phyloP scores from a whole-genome alignment of 2,888 invertebrate species.

The Limnephilus rhombicus region DNA sequence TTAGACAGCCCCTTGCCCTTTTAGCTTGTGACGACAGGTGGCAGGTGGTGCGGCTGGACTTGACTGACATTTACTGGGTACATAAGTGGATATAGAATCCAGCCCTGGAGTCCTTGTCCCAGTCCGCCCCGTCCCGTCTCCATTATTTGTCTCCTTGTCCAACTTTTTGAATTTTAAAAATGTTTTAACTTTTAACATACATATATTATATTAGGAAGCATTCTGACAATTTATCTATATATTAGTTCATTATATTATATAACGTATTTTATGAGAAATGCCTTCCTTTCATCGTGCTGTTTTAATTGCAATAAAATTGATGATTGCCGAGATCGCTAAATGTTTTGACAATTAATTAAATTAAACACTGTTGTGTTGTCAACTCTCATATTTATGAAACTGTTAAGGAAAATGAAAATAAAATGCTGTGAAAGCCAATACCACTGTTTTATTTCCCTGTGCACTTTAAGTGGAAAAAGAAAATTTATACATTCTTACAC shows the following conservation, averaged over 20 bases:
- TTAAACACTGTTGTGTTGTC: slow-evolving; percentile 66
- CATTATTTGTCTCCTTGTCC: slow-evolving; percentile 59
- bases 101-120: neutral
- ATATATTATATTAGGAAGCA: slow-evolving; percentile 65
- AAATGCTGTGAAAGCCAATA: slow-evolving; percentile 65
- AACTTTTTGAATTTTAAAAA: slow-evolving; percentile 60
- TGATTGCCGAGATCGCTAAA: slow-evolving; percentile 63
- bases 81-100: slow-evolving; percentile 9
- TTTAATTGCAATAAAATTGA: slow-evolving; percentile 67
- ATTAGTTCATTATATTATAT: slow-evolving; percentile 57
- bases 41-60: slow-evolving; percentile 55
- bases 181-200: slow-evolving; percentile 65
- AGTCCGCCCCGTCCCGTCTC: slow-evolving; percentile 55
- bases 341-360: slow-evolving; percentile 66
- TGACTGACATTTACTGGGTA: slow-evolving; percentile 24
- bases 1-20: slow-evolving; percentile 61
- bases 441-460: slow-evolving; percentile 40
- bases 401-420: slow-evolving; percentile 67
- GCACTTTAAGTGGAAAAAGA: neutral
- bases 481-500: neutral
- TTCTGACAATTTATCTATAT: slow-evolving; percentile 63
- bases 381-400: slow-evolving; percentile 67
- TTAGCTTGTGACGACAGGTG: slow-evolving; percentile 64
- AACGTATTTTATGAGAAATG: slow-evolving; percentile 63
- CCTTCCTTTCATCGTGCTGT: slow-evolving; percentile 64